Evolutionary conservation across 2,888 invertebrate genomes (phyloP).

Genomic region (Pomacea canaliculata): DNA sequence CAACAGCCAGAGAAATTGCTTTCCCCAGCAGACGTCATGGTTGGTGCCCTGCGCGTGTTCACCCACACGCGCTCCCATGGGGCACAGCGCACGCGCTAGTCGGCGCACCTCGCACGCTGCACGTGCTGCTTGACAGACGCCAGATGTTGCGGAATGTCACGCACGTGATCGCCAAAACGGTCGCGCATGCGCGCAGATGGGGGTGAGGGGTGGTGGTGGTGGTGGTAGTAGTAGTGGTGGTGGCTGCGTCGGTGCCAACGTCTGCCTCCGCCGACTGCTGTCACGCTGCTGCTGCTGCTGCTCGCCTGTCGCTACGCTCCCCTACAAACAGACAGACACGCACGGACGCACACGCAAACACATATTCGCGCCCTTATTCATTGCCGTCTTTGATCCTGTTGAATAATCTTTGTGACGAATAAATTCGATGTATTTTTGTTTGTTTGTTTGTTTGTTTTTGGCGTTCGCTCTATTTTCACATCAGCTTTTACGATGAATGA

Average conservation of each 20-base stretch:
- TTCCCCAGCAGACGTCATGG: no score
- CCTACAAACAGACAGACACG: not conserved
- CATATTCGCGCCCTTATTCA: not conserved
- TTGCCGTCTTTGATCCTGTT: no score
- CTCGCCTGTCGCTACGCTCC: no score
- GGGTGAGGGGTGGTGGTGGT: not conserved
- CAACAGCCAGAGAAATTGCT: no score
- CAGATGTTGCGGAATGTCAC: constrained; percentile 23
- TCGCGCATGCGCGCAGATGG: not conserved
- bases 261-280: not conserved
- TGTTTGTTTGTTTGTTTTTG: no score
- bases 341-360: not conserved
- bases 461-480: no score
- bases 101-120: constrained; percentile 18
- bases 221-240: not conserved
- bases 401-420: no score
- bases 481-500: no score
- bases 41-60: no score
- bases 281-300: no score
- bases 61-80: no score
- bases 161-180: not conserved
- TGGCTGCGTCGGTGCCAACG: not conserved
- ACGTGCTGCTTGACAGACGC: constrained; percentile 23
- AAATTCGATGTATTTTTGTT: no score
- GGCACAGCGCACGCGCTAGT: constrained; percentile 5